Evolutionary conservation across 2,113 vertebrate genomes (phyloP), one percentile per base, ranked within the genome.

Genomic region (Calyptomena viridis): DNA sequence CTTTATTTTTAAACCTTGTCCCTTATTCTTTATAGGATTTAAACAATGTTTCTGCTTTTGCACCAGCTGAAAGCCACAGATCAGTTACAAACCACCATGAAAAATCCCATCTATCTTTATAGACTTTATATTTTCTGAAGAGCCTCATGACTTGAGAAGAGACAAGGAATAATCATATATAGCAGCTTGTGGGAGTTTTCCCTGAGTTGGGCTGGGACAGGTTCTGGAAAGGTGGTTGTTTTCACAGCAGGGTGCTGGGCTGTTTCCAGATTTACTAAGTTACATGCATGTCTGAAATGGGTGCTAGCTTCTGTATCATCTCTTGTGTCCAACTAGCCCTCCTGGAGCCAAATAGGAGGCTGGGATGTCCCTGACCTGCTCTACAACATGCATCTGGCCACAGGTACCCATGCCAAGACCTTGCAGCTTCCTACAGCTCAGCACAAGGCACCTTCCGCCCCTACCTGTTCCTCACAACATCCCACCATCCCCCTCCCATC

Each of bases 91-190:
- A 60, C 25, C 18, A 39, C 31, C 9, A 2, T 13, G n/a, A 31
- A 84, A 84, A 93, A 88, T 56, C 44, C 49, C 37, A 31, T 56
- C 13, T 12, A 10, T 20, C 33, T 56, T 69, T 37, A 1, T 0
- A 44, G 72, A 49, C 27, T 6, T 40, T 11, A 27, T 8, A 27
- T 42, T 71, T 30, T 53, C 71, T 67, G 53, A n/a, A 72, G 74
- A 47, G 42, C 39, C 47, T 40, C 28, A 2, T 28, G 22, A 39
- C 0, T 0, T 4, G 35, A 42, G n/a, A 39, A 42, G 49, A 60
- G 50, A 30, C 18, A 33, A 49, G 52, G 14, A 67, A 23, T 23
- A 31, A 42, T 55, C 27, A 7, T 2, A 4, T 1, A 6, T 1
- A 67, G 28, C 52, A 89, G 66, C 37, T 52, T 7, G 2, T 31